Evolutionary conservation across 2,888 invertebrate genomes (phyloP), one percentile per base, ranked within the genome.

Genomic region (Coelogynopora nodosa): DNA sequence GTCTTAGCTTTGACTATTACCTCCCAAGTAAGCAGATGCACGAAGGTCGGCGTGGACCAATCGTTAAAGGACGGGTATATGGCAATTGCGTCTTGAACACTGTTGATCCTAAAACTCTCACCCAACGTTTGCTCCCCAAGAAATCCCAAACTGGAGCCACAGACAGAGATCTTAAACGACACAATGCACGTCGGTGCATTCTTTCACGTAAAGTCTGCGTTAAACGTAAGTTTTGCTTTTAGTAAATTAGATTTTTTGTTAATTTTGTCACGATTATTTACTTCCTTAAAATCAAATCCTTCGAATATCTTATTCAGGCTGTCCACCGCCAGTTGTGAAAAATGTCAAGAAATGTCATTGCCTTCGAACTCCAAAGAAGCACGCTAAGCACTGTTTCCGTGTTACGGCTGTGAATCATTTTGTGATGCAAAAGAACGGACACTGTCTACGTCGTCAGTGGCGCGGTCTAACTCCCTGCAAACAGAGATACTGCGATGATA

Each of bases 1-100:
- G 85, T 23, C 67, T 67, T n/a, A 85, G 85, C 29, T 85, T 85
- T 85, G 85, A 85, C 27, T 85, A 28, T 67, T 85, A 85, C 26
- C 26, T 85, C 18, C 1, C 26, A 67, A 67, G 29, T 18, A 0
- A 85, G 2, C 30, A 67, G 5, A 28, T 29, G 28, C 67, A 67
- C 2, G 74, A 74, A 74, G 74, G 74, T 74, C 74, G 74, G 27
- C 10, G 10, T n/a, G 18, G 18, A 26, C 74, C 74, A 74, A 74
- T 5, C 23, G 27, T 74, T 5, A 74, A 74, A 74, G 74, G 74
- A 74, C 74, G 74, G 18, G 18, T 23, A 2, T 74, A 74, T 26
- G 85, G 85, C 2, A 67, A 67, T 27, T 85, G 85, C 26, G 85
- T 85, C 28, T 23, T 85, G 26, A 85, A 85, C 30, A 85, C 67